Percentiles rank a stretch among this genome's conserved stretches.
phyloP scores from a whole-genome alignment of 2,797 vertebrate species.

The Spinibarbus caldwelli region DNA sequence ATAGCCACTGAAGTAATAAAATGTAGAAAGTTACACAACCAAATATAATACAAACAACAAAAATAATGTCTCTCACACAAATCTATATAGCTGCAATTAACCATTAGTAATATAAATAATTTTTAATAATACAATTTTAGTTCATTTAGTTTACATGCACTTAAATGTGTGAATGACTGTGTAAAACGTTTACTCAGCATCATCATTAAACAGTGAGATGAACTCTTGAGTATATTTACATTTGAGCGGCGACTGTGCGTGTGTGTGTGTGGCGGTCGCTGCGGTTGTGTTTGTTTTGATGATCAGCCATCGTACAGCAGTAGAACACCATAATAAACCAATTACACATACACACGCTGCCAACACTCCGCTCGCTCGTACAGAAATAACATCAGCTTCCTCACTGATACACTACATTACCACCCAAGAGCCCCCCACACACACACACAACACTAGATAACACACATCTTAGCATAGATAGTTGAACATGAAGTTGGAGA shows the following conservation, averaged over 20 bases:
- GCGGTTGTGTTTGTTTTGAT: constrained; percentile 46
- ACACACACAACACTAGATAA: background rate
- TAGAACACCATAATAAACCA: constrained; percentile 35
- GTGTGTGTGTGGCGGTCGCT: background rate
- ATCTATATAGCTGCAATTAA: background rate
- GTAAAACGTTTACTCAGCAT: background rate
- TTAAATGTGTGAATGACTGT: background rate
- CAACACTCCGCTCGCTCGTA: constrained; percentile 25
- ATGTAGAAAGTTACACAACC: background rate
- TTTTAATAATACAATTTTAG: background rate
- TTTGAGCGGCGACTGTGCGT: background rate
- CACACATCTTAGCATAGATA: background rate
- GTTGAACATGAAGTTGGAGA: background rate
- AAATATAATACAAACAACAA: background rate
- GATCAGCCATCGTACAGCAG: constrained; percentile 35
- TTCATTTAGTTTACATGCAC: background rate
- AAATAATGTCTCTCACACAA: background rate
- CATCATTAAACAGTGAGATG: background rate
- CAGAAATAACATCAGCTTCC: constrained; percentile 56
- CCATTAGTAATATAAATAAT: background rate
- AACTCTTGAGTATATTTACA: constrained; percentile 18
- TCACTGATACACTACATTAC: constrained; percentile 44
- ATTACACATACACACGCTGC: constrained; percentile 42
- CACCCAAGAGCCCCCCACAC: constrained; percentile 32
- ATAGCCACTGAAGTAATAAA: background rate